Evolutionary conservation across 37 sponge, comb jelly and placozoan genomes (phyloP), one percentile per base, ranked within the genome.

Genomic region (Dysidea cf. avara): DNA sequence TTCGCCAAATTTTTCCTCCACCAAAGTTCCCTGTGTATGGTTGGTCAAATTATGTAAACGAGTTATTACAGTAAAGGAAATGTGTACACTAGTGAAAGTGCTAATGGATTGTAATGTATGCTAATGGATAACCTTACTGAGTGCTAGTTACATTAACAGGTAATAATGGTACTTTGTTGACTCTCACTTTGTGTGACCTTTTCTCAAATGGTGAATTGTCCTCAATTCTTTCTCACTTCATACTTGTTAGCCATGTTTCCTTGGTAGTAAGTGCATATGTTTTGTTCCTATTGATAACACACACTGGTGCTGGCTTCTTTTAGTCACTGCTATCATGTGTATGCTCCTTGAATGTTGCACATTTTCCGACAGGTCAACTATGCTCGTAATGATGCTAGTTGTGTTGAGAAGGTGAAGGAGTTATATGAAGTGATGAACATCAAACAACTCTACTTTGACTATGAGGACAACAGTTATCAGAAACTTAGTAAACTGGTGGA

Each of bases 391-490:
- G 91, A 86, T n/a, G 62, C 78, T 6, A 69, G 56, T 0, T 83
- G 86, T 85, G 95, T 85, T 6, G 30, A 54, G 25, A 48, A 32
- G n/a, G 88, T 96, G 34, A 96, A 93, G 76, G 62, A 79, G 50
- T 56, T 96, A 17, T 96, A 93, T 69, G 30, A 52, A 31, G 82
- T 90, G 35, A 43, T 89, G 30, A 35, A 79, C 11, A 56, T 96
- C 37, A 56, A 86, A 37, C 39, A 84, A 40, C 72, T 81, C 46
- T 96, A 79, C 65, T 50, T 28, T 9, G 88, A 92, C 1, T 96
- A 93, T 50, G 88, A 93, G 35, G 91, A 93, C 36, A 35, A 52
- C 33, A 92, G 87, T 48, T 96, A 96, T 68, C 9, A 56, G 16
- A 22, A 61, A 7, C 69, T 96, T 33, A 61, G 83, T 69, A 39